Base-by-base conservation (phyloP, 2,113 vertebrate genomes). In the Cervus canadensis region DNA sequence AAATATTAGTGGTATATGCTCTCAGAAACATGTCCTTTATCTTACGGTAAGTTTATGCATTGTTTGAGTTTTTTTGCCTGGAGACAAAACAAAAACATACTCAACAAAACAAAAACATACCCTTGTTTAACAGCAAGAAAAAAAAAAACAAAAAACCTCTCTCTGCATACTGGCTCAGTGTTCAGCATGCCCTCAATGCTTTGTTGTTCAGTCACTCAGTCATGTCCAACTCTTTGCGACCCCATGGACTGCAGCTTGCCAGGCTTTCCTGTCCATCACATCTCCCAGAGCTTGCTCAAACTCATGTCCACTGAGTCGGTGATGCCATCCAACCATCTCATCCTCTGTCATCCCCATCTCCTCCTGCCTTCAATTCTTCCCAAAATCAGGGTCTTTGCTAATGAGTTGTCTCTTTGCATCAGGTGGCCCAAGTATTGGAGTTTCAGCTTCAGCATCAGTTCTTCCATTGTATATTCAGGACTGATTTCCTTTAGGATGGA, bases 241-340 rank as follows among this genome's bases (percentile, higher is more conserved):
- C 9, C 1, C 8, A 11, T 11, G 56, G 56, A 25, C 9, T 25
- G 3, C 23, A 25, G 23, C 0, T 25, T 0, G 1, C 56, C 3
- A 57, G 23, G 23, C 3, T 25, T 25, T 11, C 56, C 23, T 57
- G 23, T 57, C 23, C 56, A 57, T 25, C 56, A 57, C 21, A 25
- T 25, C 8, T 1, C 23, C 3, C 3, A 25, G 56, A 57, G 8
- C 8, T 57, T 57, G 9, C 56, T 57, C 23, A 57, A 57, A 48
- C 2, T 2, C 48, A 48, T 48, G 48, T 48, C 48, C 48, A 48
- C 11, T 48, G 48, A 48, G 11, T 48, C 45, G 10, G 25, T 59
- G 25, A 59, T 26, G 10, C 57, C 57, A 26, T 59, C 57, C 57
- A 26, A 12, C 25, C 57, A 59, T 59, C 57, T 59, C 25, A 0